Conservation (phyloP, 2,888 invertebrate genomes). For the Cybosia mesomella region DNA sequence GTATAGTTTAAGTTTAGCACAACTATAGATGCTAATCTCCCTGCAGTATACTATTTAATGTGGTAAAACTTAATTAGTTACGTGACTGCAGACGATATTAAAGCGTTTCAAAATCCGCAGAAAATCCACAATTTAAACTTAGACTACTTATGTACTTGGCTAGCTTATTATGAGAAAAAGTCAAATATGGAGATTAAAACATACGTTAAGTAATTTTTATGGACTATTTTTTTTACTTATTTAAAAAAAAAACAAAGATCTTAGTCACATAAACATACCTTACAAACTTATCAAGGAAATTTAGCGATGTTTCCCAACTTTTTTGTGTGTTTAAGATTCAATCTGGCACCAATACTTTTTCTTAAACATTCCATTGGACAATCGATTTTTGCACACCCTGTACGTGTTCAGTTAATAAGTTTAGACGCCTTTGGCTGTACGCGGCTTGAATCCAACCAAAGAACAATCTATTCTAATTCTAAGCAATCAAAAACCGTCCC, state of each 20-base stretch:
- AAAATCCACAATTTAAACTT: slow-evolving; percentile 11
- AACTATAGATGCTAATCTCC: slow-evolving; percentile 17
- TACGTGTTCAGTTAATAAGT: slow-evolving; percentile 68
- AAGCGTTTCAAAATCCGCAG: slow-evolving; percentile 10
- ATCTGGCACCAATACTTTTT: slow-evolving; percentile 41
- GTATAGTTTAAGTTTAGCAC: slow-evolving; percentile 7
- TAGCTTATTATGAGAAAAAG: neutral
- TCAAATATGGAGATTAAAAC: slow-evolving; percentile 2
- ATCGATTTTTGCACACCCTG: slow-evolving; percentile 54
- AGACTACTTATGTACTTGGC: neutral
- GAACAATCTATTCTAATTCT: slow-evolving; percentile 13
- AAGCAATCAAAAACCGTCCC: neutral
- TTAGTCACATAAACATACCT: neutral
- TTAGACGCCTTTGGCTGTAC: slow-evolving; percentile 61
- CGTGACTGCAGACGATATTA: slow-evolving; percentile 20
- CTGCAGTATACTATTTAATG: slow-evolving; percentile 19
- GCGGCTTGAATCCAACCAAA: slow-evolving; percentile 55
- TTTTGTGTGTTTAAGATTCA: slow-evolving; percentile 38
- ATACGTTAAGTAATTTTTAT: neutral
- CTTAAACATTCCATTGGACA: slow-evolving; percentile 51
- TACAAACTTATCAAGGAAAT: neutral
- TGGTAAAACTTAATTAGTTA: slow-evolving; percentile 20
- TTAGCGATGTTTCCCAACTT: neutral
- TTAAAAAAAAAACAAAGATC: neutral
- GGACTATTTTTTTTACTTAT: neutral